Base-by-base conservation (phyloP, 92 coral and sea anemone genomes). In the Metridium senile region DNA sequence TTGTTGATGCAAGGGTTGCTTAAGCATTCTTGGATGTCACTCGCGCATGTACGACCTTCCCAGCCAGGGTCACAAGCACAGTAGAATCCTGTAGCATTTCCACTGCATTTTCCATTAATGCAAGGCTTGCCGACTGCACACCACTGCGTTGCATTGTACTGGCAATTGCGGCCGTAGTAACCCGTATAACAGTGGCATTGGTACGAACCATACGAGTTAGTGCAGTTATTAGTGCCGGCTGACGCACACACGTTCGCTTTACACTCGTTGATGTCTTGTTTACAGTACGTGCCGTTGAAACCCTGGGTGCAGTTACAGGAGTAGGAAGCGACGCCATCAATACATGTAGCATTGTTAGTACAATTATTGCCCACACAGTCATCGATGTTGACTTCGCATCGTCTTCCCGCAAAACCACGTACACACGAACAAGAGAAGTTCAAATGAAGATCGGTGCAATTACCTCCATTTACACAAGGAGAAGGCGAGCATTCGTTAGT, bases 261-360 rank as follows among this genome's bases (percentile, higher is more conserved):
- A 33, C 98, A 94, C 62, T 94, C 98, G 68, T 93, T n/a, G 13
- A 91, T 86, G 59, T 95, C 99, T 57, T 51, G 58, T 54, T 82
- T 85, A 74, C 99, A 95, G 76, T 49, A 84, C 0, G 85, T 76
- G 0, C 99, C 99, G 31, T 85, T 81, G 56, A 84, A 95, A 20
- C 99, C 99, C 28, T 25, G 46, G 20, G 84, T 61, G 59, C 99
- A 95, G 10, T 88, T 83, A 71, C 99, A 95, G 78, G 86, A 74
- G 68, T 91, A 91, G n/a, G 68, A 35, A 58, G 78, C 81, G n/a
- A 91, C 63, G 9, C 84, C 85, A 62, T 91, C 97, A 25, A 68
- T 56, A 64, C 97, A 91, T 18, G 93, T 91, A 23, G 97, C 89
- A 49, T 89, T 82, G 56, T 91, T 91, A 0, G 81, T 85, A 49